Evolutionary conservation across 2,888 invertebrate species (phyloP), one percentile per base, ranked within the genome.

Genomic region (Drosophila falleni): DNA sequence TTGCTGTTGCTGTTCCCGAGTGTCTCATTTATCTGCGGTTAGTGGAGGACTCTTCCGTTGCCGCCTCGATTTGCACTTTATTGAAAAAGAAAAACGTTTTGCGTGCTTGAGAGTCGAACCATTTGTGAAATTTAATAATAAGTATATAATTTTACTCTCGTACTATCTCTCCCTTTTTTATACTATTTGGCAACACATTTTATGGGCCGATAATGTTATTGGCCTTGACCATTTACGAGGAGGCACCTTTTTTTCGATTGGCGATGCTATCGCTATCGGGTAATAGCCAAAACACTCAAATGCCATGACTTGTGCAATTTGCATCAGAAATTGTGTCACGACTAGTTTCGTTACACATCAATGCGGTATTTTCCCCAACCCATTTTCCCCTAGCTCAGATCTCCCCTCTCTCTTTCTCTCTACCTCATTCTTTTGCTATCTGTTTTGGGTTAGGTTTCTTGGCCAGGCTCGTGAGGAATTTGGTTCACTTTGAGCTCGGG

Each of bases 21-120:
- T 80, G 78, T 78, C 89, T 88, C 88, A 86, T 89, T 86, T 89
- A 88, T 86, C 84, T 86, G 81, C 60, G 81, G 81, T 81, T 81
- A 71, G 87, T 69, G 71, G 72, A 44, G 63, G 64, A 26, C 33
- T 49, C 58, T 56, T 50, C 37, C 54, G 49, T 49, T 42, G 44
- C 55, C 66, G 46, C 54, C 74, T 73, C 74, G 51, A 58, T 76
- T 71, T 71, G 69, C 72, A 81, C 63, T 81, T 80, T 78, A 80
- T 81, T 66, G 71, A 74, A 78, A 76, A 69, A 39, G 78, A 58
- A 62, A 63, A 68, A 71, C 56, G 66, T 61, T 71, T 72, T 77
- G 67, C 65, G 68, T 71, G 81, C 74, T 37, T 68, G 49, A 42
- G 63, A 63, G 49, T 6, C 54, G 49, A 39, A 23, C 59, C 79